A percentile compares a stretch with the other conserved stretches of the same genome.
Evolutionary conservation across 2,888 invertebrate species (phyloP).

Genomic region (Epistrophe grossulariae): DNA sequence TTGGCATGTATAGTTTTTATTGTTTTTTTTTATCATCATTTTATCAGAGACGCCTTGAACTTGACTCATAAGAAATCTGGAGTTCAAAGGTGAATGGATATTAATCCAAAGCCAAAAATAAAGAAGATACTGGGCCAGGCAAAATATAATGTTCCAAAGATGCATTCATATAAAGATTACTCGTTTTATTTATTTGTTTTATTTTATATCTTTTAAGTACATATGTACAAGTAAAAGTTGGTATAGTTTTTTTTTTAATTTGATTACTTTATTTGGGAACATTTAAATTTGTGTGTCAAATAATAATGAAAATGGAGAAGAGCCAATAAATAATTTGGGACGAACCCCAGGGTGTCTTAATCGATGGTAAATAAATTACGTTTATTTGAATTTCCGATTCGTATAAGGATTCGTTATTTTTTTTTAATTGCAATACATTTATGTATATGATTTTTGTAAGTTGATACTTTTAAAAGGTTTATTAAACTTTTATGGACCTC

Average conservation of each 20-base stretch:
- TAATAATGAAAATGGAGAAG: neutral
- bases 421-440: conserved; percentile 8
- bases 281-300: conserved; percentile 16
- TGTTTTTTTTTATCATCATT: neutral
- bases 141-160: neutral
- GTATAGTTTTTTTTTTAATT: neutral
- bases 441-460: neutral
- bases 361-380: neutral
- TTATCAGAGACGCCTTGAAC: conserved; percentile 57
- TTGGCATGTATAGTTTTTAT: conserved; percentile 28
- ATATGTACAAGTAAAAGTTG: too few relatives aligned
- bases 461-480: conserved; percentile 20
- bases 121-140: neutral
- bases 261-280: neutral
- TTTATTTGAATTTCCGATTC: conserved; percentile 25
- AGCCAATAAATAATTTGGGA: conserved; percentile 8
- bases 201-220: neutral
- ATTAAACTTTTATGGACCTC: conserved; percentile 16
- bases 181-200: conserved; percentile 2
- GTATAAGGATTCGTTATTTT: neutral
- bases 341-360: neutral
- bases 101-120: conserved; percentile 11
- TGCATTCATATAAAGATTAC: conserved; percentile 3
- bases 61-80: conserved; percentile 52
- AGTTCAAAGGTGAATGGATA: conserved; percentile 68